Percentiles rank a stretch among this genome's conserved stretches.
Evolutionary conservation across 2,797 vertebrate species (phyloP).

Genomic region (Echeneis naucrates): DNA sequence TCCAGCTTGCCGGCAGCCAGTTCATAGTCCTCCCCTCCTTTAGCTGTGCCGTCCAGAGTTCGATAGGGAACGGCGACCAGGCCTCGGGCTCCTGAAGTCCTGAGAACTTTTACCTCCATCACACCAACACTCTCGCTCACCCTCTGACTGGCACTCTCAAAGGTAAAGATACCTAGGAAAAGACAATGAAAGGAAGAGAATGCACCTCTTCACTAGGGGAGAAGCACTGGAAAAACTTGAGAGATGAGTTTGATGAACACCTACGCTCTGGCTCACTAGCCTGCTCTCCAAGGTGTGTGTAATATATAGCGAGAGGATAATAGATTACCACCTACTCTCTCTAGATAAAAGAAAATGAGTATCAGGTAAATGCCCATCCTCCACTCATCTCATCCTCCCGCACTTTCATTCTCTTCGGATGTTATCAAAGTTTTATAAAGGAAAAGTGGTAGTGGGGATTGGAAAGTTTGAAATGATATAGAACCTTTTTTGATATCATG

Average conservation of each 20-base stretch:
- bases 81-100: slow-evolving; percentile 86
- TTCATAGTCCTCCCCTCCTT: slow-evolving; percentile 88
- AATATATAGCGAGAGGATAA: slow-evolving; percentile 38
- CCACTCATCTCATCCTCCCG: slow-evolving; percentile 39
- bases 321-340: slow-evolving; percentile 54
- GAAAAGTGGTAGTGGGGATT: background rate
- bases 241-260: slow-evolving; percentile 37
- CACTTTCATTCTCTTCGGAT: slow-evolving; percentile 44
- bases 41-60: slow-evolving; percentile 84
- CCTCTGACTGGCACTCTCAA: slow-evolving; percentile 79
- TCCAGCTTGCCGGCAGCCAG: slow-evolving; percentile 85
- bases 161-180: slow-evolving; percentile 86
- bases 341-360: slow-evolving; percentile 47
- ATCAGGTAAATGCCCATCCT: slow-evolving; percentile 46
- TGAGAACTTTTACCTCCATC: slow-evolving; percentile 82
- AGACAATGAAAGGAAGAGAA: background rate
- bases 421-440: slow-evolving; percentile 39
- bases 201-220: background rate
- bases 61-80: slow-evolving; percentile 84
- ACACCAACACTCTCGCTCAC: slow-evolving; percentile 86
- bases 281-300: slow-evolving; percentile 29
- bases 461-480: slow-evolving; percentile 9
- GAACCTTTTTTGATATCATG: background rate
- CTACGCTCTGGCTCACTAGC: slow-evolving; percentile 18
- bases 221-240: slow-evolving; percentile 12